These are phyloP conservation scores for Dryobota labecula DNA, from an alignment of 2,888 invertebrate species.

Conservation along the genomic window DNA sequence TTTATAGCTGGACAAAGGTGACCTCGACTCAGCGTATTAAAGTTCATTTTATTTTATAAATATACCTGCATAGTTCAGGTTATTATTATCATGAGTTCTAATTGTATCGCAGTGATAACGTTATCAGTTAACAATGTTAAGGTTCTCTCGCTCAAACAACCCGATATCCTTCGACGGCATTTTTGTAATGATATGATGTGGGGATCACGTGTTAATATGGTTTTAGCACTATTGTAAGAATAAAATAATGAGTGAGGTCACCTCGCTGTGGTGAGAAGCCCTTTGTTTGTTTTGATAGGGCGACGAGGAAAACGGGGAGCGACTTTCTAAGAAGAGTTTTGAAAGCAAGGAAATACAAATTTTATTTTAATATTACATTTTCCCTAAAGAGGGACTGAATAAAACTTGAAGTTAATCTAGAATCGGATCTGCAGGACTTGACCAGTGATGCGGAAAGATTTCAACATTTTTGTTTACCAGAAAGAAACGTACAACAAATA, in stretches of 20 bases:
- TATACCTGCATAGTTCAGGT: constrained; percentile 16
- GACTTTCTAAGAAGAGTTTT: no score
- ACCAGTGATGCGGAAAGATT: constrained; percentile 20
- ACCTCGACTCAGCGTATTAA: not conserved
- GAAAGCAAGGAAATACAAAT: not conserved
- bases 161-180: constrained; percentile 22
- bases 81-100: constrained; percentile 34
- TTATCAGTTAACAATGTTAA: constrained; percentile 67
- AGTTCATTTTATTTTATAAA: constrained; percentile 1
- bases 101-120: constrained; percentile 58
- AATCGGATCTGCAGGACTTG: not conserved
- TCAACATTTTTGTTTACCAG: constrained; percentile 17
- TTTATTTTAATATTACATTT: not conserved
- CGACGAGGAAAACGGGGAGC: constrained; percentile 23
- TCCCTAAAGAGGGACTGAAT: not conserved
- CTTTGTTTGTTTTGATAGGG: not conserved
- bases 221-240: not conserved
- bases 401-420: not conserved
- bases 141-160: constrained; percentile 40
- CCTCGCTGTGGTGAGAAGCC: not conserved
- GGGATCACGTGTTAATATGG: not conserved
- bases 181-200: constrained; percentile 5
- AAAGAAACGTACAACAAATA: constrained; percentile 7
- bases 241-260: constrained; percentile 21
- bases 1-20: not conserved